phyloP scores from a whole-genome alignment of 1,140 invertebrate species.

The Lepidurus couesii region DNA sequence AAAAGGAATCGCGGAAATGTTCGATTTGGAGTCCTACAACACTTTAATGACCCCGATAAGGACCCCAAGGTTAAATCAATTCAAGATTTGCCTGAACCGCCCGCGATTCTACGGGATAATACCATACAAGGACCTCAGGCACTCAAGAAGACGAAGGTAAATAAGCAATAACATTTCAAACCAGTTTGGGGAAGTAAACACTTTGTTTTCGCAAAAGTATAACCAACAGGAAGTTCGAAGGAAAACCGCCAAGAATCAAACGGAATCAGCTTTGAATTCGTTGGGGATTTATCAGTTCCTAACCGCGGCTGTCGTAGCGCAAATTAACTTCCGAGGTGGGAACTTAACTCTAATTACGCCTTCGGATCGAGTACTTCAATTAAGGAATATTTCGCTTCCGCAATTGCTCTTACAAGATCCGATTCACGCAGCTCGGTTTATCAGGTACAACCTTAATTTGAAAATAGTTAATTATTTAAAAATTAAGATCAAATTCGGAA shows the following conservation, averaged over 20 bases:
- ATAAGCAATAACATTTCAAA: not conserved
- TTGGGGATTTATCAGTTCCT: slow-evolving; percentile 26
- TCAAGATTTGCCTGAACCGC: not conserved
- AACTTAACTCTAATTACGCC: slow-evolving; percentile 27
- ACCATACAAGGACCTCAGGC: not conserved
- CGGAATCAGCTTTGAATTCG: not conserved
- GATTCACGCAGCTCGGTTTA: slow-evolving; percentile 1
- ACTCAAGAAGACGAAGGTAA: not conserved
- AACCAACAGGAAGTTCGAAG: not conserved
- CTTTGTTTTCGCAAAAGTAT: not conserved
- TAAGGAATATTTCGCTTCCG: slow-evolving; percentile 26
- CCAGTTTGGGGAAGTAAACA: not conserved
- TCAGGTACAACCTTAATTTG: not conserved
- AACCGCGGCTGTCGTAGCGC: not conserved
- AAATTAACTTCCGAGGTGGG: slow-evolving; percentile 2
- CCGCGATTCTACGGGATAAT: not conserved
- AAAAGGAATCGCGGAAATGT: not conserved
- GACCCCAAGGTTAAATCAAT: not conserved
- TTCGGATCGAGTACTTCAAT: slow-evolving; percentile 11
- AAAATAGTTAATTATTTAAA: not conserved
- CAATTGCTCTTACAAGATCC: slow-evolving; percentile 9
- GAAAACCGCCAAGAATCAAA: not conserved
- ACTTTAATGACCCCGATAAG: not conserved
- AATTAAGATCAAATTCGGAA: not conserved
- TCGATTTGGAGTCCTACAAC: not conserved